phyloP scores from a whole-genome alignment of 2,888 invertebrate species.

The Amphipyra berbera region DNA sequence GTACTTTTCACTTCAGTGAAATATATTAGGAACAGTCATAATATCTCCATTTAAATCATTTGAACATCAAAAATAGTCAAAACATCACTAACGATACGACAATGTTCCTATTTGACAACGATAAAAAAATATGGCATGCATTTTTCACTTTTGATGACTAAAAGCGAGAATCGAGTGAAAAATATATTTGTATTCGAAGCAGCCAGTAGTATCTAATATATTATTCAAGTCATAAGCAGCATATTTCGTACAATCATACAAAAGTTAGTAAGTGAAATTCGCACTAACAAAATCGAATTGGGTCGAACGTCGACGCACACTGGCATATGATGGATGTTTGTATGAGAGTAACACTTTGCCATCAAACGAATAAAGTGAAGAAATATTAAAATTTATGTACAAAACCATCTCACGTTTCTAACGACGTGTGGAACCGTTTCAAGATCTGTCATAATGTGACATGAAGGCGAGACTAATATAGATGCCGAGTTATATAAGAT shows the following conservation, averaged over 20 bases:
- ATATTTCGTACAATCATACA: constrained; percentile 51
- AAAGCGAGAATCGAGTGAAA: constrained; percentile 26
- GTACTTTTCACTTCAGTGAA: too few species aligned
- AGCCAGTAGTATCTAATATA: constrained; percentile 36
- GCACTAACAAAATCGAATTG: constrained; percentile 54
- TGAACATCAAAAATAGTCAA: too few species aligned
- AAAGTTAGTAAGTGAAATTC: constrained; percentile 55
- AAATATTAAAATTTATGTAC: constrained; percentile 62
- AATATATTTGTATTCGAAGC: constrained; percentile 15
- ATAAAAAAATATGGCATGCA: too few species aligned
- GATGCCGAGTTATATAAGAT: constrained; percentile 12
- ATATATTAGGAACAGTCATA: too few species aligned
- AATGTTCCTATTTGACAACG: too few species aligned
- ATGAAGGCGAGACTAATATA: constrained; percentile 33
- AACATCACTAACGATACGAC: not conserved
- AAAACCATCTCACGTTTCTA: constrained; percentile 33
- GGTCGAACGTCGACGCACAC: constrained; percentile 47
- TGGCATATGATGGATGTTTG: constrained; percentile 55
- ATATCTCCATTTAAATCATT: too few species aligned
- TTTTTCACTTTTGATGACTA: too few species aligned
- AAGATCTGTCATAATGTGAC: constrained; percentile 25
- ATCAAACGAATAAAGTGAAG: constrained; percentile 48
- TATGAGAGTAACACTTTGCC: constrained; percentile 34
- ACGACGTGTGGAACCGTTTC: constrained; percentile 31
- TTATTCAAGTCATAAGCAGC: constrained; percentile 56